Evolutionary conservation across 2,888 invertebrate species (phyloP).

Genomic region (Ischnura elegans): DNA sequence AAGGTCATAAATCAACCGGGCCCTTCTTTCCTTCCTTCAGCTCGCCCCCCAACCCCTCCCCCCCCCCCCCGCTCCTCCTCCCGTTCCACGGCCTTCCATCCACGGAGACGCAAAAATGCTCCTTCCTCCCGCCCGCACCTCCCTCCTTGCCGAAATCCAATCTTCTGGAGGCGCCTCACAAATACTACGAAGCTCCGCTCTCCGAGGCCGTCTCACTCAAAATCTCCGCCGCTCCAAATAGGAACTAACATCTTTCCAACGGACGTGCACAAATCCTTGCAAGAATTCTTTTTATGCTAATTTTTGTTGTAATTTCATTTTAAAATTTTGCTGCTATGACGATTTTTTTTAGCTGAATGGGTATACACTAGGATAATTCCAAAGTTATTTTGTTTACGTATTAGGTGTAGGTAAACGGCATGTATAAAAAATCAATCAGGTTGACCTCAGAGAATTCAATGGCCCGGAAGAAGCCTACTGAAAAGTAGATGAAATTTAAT

Average conservation of each 20-base stretch:
- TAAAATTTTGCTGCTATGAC: no score
- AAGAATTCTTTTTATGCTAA: no score
- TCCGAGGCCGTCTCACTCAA: background rate
- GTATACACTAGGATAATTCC: no score
- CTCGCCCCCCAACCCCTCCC: background rate
- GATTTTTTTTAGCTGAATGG: no score
- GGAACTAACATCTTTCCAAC: background rate
- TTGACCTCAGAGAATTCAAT: no score
- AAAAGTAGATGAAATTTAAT: no score
- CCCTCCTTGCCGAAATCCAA: background rate
- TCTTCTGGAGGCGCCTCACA: background rate
- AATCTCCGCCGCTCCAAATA: background rate
- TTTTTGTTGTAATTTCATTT: no score
- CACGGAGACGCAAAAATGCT: background rate
- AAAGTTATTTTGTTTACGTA: no score
- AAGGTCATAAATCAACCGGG: conserved; percentile 38
- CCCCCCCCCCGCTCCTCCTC: background rate
- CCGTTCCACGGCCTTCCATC: background rate
- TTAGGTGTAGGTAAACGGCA: no score
- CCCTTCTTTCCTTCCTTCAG: background rate
- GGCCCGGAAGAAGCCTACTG: no score
- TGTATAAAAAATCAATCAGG: no score
- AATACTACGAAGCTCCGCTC: background rate
- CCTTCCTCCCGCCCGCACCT: background rate
- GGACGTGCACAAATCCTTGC: no score